Evolutionary conservation across 2,113 vertebrate genomes (phyloP), one percentile per base, ranked within the genome.

Genomic region (Xiphophorus hellerii): DNA sequence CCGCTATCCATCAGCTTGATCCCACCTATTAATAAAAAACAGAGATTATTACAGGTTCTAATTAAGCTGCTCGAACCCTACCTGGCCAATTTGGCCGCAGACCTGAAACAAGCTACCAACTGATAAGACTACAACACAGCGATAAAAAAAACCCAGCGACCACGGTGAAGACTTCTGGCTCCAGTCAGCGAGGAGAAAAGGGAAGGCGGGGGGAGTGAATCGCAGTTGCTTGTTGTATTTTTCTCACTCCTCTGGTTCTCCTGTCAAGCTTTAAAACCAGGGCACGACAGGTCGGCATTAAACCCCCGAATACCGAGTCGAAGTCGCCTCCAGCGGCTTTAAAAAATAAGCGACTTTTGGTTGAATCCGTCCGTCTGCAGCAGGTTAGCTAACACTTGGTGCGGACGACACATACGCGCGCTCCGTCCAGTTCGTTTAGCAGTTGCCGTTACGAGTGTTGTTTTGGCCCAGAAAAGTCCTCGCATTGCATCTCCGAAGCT

Each of bases 351-450:
- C 76, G 54, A 62, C 48, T 72, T 37, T 71, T 63, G 70, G 67
- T 71, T 76, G 63, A 74, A 76, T 92, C 79, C 81, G 85, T 85
- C 76, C 76, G 84, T 82, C 84, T 89, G 84, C 89, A 85, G 89
- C 91, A 90, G 93, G 91, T 93, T 93, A 92, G 92, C 93, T 93
- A 93, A 88, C 90, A 80, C 85, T 90, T 62, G 87, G 88, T 62
- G 74, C 60, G 77, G 85, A 88, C 83, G 83, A 84, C 84, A 82
- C 69, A 72, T 54, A 86, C 81, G 78, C 88, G 51, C 85, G 66
- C 89, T 82, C 77, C 71, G 84, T 90, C 71, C 87, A 27, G 48
- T 71, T 69, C 61, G 62, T 30, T 62, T 28, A 77, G 37, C 71
- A 74, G 69, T 77, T 48, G 77, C 0, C 11, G 62, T 73, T 84